A percentile compares a stretch with the other conserved stretches of the same genome.
Evolutionary conservation across 2,113 vertebrate species (phyloP).

Genomic region (Nannospalax galili): DNA sequence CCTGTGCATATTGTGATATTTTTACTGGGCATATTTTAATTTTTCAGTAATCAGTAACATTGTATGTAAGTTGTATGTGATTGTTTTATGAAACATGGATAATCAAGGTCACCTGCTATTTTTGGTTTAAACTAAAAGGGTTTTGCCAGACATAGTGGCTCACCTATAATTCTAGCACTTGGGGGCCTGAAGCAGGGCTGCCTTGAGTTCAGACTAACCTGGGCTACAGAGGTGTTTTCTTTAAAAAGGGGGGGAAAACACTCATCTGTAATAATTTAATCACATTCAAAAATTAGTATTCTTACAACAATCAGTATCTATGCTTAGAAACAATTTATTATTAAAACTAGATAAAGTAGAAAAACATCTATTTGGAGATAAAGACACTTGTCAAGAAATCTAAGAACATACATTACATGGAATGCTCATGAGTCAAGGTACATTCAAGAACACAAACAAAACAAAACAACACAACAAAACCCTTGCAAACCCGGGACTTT

Average conservation of each 20-base stretch:
- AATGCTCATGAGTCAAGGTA: not conserved
- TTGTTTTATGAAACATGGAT: slow-evolving; percentile 91
- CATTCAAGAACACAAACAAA: not conserved
- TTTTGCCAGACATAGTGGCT: slow-evolving; percentile 24
- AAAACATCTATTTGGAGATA: not conserved
- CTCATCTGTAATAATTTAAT: not conserved
- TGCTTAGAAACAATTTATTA: not conserved
- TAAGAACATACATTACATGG: not conserved
- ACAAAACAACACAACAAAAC: not conserved
- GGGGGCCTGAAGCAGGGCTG: not conserved
- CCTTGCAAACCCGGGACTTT: not conserved
- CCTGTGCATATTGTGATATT: slow-evolving; percentile 86
- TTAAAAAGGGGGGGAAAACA: not conserved
- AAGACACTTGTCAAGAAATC: not conserved
- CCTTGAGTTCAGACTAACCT: not conserved
- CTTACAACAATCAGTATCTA: too few relatives aligned
- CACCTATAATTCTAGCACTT: not conserved
- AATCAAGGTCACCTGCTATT: slow-evolving; percentile 90
- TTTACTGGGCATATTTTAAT: slow-evolving; percentile 87
- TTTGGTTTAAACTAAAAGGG: slow-evolving; percentile 92
- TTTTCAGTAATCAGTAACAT: slow-evolving; percentile 97
- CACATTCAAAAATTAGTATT: not conserved
- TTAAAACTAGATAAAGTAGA: too few relatives aligned
- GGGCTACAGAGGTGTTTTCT: not conserved
- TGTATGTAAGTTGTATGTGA: slow-evolving; percentile 93